phyloP scores from a whole-genome alignment of 2,888 invertebrate species.

The Hirtodrosophila histrioides region DNA sequence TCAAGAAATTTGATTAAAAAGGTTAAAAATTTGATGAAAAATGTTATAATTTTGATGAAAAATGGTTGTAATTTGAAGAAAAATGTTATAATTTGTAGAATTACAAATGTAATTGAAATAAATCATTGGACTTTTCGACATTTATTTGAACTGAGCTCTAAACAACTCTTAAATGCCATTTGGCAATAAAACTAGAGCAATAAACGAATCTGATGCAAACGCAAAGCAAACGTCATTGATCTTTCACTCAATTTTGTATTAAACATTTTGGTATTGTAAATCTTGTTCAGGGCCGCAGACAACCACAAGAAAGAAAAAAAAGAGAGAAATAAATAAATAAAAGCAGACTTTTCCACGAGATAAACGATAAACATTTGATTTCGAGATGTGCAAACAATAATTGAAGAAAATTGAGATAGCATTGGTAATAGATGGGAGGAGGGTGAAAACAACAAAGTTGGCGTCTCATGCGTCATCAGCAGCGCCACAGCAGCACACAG shows the following conservation, averaged over 20 bases:
- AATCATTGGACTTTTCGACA: no score
- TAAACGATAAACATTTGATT: neutral
- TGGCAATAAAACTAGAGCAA: no score
- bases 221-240: conserved; percentile 9
- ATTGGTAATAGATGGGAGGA: neutral
- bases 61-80: no score
- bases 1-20: no score
- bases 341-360: neutral
- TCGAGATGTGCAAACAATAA: conserved; percentile 11
- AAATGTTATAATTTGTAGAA: no score
- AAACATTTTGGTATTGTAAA: no score
- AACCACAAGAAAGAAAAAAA: neutral
- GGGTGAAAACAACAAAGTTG: neutral
- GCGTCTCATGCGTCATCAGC: conserved; percentile 32
- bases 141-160: no score
- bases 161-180: no score
- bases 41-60: no score
- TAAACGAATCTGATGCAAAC: no score
- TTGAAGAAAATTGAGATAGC: conserved; percentile 1
- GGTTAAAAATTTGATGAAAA: no score
- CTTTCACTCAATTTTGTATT: conserved; percentile 10
- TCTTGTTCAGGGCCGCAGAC: neutral
- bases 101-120: no score
- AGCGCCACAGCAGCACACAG: conserved; percentile 4
- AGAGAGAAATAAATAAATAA: neutral